A percentile compares a stretch with the other conserved stretches of the same genome.
phyloP scores from a whole-genome alignment of 1,140 invertebrate genomes.

The Eriosoma lanigerum region DNA sequence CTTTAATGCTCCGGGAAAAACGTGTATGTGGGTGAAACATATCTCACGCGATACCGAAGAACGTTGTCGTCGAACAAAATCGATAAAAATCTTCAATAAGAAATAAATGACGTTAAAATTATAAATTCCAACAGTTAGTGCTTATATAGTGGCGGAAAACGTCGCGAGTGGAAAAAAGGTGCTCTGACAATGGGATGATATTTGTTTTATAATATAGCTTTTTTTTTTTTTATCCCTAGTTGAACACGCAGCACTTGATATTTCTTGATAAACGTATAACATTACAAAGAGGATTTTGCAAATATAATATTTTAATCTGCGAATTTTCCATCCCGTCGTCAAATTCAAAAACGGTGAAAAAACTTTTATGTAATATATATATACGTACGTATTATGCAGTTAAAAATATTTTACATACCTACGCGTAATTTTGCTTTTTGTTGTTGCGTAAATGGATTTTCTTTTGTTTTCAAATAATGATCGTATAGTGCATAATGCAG shows the following conservation, averaged over 20 bases:
- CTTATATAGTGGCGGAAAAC: background rate
- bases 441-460: background rate
- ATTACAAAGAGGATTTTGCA: constrained; percentile 16
- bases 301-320: constrained; percentile 31
- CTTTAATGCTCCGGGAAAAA: too few relatives aligned
- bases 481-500: too few relatives aligned
- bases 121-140: constrained; percentile 49
- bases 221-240: background rate
- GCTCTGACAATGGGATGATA: constrained; percentile 34
- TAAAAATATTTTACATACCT: too few relatives aligned
- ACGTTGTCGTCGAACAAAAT: constrained; percentile 16
- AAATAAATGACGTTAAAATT: constrained; percentile 11
- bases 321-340: background rate
- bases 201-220: constrained; percentile 39
- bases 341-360: background rate
- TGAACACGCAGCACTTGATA: constrained; percentile 24
- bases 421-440: too few relatives aligned
- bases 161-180: background rate
- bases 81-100: background rate
- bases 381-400: too few relatives aligned
- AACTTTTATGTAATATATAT: background rate
- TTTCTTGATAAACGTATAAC: background rate
- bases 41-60: too few relatives aligned
- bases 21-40: too few relatives aligned
- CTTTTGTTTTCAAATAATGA: background rate